phyloP scores from a whole-genome alignment of 2,888 invertebrate species.

The Chymomyza caudatula region DNA sequence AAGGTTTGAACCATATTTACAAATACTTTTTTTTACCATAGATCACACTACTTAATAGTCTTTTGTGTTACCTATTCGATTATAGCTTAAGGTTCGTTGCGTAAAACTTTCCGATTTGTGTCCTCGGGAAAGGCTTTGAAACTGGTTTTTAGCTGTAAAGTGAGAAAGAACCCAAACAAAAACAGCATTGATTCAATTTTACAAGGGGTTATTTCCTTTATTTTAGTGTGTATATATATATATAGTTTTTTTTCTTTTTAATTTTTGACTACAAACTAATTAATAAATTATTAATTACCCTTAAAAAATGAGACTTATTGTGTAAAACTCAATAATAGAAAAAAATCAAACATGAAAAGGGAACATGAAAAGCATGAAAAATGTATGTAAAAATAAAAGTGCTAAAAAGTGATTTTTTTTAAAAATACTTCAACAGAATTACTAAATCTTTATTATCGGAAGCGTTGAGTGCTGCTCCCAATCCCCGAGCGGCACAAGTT shows the following conservation, averaged over 20 bases:
- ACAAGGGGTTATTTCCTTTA: slow-evolving; percentile 52
- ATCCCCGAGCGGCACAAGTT: too few species aligned
- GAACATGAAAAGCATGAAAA: slow-evolving; percentile 33
- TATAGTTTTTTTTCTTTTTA: slow-evolving; percentile 43
- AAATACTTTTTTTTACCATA: too few species aligned
- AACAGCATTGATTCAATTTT: slow-evolving; percentile 33
- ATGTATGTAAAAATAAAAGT: slow-evolving; percentile 26
- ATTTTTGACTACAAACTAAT: slow-evolving; percentile 65
- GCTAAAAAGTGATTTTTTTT: slow-evolving; percentile 1
- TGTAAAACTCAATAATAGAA: slow-evolving; percentile 54
- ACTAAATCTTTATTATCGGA: slow-evolving; percentile 6
- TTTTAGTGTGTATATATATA: slow-evolving; percentile 50
- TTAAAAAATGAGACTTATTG: slow-evolving; percentile 63
- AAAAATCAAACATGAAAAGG: slow-evolving; percentile 50
- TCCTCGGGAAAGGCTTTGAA: too few species aligned
- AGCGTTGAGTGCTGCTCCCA: not conserved
- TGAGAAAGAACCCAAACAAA: too few species aligned
- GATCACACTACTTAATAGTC: too few species aligned
- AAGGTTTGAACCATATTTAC: too few species aligned
- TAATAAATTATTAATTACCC: slow-evolving; percentile 72
- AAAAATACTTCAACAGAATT: slow-evolving; percentile 37
- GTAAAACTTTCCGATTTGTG: too few species aligned
- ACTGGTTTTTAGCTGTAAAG: too few species aligned
- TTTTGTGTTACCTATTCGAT: too few species aligned
- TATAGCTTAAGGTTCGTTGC: too few species aligned